Evolutionary conservation across 2,888 invertebrate species (phyloP), one percentile per base, ranked within the genome.

Genomic region (Parelbella ahira): DNA sequence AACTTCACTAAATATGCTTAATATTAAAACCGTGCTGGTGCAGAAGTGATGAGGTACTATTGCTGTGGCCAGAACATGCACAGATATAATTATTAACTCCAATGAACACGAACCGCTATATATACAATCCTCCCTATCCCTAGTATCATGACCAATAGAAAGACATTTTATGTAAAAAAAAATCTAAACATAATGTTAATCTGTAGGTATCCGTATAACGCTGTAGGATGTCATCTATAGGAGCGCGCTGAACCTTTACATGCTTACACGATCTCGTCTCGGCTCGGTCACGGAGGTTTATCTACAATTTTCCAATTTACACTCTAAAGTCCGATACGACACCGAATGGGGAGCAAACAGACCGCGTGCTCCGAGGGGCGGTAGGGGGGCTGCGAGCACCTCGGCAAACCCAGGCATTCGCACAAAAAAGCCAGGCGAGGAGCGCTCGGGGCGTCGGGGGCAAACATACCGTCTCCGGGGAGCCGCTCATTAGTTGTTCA

Each of bases 401-500:
- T 63, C 55, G 47, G 60, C 63, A 67, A 68, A 68, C 65, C 67
- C 61, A 58, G 65, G 63, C 25, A 19, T 23, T 38, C 64, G 63
- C 62, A 60, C 68, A 73, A 79, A 81, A 83, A 82, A 77, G 74
- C 77, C 55, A 63, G 55, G 57, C 58, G 59, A 52, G 58, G 60
- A 56, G 68, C 71, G 73, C 73, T 69, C 56, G 59, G 63, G 60
- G 64, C 61, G 58, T 73, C 72, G 66, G 65, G 68, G 62, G 78
- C 77, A 83, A 84, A 86, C 82, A 84, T 63, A 53, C 50, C 68
- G 76, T 83, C 86, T 86, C 84, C 67, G 61, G 86, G 84, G 84
- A 77, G 58, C 75, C 81, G 74, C 84, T 86, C 86, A 87, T 87
- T 87, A 87, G 79, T 86, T 79, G 86, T 77, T 70, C 86, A 87